phyloP scores from a whole-genome alignment of 2,113 vertebrate species.

The Benitochromis conjunctus region DNA sequence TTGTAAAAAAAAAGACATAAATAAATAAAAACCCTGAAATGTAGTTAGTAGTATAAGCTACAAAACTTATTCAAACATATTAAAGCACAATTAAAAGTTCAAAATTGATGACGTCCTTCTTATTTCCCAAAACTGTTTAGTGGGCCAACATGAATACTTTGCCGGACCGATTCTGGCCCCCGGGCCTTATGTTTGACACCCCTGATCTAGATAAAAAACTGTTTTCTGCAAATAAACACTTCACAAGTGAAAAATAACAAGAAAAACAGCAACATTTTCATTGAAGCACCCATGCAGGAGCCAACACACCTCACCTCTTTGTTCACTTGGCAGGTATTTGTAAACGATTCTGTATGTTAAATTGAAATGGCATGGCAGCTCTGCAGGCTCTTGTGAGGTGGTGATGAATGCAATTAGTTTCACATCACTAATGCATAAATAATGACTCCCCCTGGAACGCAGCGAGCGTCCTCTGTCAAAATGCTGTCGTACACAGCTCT shows the following conservation, averaged over 20 bases:
- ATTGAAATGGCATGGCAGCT: conserved; percentile 44
- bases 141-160: rapidly evolving
- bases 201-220: not conserved
- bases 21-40: not conserved
- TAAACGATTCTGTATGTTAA: conserved; percentile 21
- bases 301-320: not conserved
- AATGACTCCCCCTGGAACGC: conserved; percentile 52
- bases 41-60: not conserved
- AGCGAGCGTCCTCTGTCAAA: conserved; percentile 36
- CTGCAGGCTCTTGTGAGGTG: conserved; percentile 15
- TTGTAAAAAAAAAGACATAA: not conserved
- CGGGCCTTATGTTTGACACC: not conserved
- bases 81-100: not conserved
- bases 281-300: not conserved
- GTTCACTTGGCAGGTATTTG: conserved; percentile 16
- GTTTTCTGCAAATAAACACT: not conserved
- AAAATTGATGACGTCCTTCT: rapidly evolving
- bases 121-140: not conserved
- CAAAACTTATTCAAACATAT: rapidly evolving
- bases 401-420: conserved; percentile 68
- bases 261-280: conserved; percentile 5
- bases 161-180: not conserved
- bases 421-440: conserved; percentile 65
- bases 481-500: conserved; percentile 14
- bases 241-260: not conserved